These are phyloP conservation scores for Atta colombica DNA, from an alignment of 1,140 invertebrate species.

Conservation along the genomic window DNA sequence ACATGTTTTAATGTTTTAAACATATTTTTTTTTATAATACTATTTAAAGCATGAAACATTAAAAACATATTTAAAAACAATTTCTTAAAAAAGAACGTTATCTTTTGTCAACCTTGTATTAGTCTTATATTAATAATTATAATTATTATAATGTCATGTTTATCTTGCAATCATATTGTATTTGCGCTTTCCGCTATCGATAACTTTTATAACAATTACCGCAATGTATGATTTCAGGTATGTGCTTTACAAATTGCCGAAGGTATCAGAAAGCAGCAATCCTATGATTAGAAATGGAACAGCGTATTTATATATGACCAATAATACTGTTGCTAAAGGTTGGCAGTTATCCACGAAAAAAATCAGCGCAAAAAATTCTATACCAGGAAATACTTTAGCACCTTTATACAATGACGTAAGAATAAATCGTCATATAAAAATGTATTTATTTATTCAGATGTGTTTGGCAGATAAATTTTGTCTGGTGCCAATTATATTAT, in stretches of 20 bases:
- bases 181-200: background rate
- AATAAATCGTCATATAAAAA: conserved; percentile 22
- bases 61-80: no score
- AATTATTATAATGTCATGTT: conserved; percentile 5
- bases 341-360: conserved; percentile 91
- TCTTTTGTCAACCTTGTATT: no score
- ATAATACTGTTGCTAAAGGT: conserved; percentile 86
- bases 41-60: no score
- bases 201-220: conserved; percentile 25
- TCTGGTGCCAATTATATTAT: background rate
- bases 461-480: background rate
- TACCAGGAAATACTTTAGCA: conserved; percentile 91
- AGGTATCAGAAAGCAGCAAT: conserved; percentile 87
- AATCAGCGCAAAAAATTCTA: conserved; percentile 91
- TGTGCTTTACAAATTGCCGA: conserved; percentile 94
- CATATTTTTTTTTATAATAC: no score
- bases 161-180: background rate
- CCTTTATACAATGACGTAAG: conserved; percentile 88
- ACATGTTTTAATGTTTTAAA: no score
- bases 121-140: conserved; percentile 4
- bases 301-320: conserved; percentile 92
- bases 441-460: background rate
- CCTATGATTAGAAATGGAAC: conserved; percentile 88
- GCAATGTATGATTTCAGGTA: conserved; percentile 88
- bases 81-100: no score